Base-by-base conservation (phyloP, 2,113 vertebrate species). In the Nycticebus coucang region DNA sequence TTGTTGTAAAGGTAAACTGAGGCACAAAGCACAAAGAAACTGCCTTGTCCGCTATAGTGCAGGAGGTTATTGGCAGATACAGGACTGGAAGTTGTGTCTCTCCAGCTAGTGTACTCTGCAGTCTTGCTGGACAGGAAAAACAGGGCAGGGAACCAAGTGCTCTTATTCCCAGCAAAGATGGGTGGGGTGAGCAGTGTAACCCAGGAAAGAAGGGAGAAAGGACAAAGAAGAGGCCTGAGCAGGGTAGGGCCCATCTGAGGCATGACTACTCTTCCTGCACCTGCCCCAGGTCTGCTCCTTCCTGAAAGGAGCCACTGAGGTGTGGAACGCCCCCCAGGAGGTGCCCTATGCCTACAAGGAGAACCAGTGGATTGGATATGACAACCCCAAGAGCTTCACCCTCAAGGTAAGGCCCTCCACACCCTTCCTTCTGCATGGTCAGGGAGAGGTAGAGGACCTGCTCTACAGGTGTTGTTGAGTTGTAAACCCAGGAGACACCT, bases 331-430 rank as follows among this genome's bases (percentile, higher is more conserved):
- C 15, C 18, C 95, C 17, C 98, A 98, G 93, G 74, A 97, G 0
- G 97, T 98, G 18, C 98, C 98, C 53, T 99, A 98, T 59, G 98
- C 98, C 83, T 98, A 97, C 96, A 98, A 95, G 89, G 97, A 98
- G 87, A 98, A 96, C 78, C 64, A 98, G 55, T 99, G 98, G 98
- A 96, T 98, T 57, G 98, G 98, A 60, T 99, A 98, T 97, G 98
- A 98, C 96, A 98, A 98, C 87, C 90, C 97, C 45, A 98, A 98
- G 97, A 98, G 98, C 91, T 98, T 98, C 89, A 74, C 98, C 81
- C 85, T 94, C 92, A 99, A 99, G 98, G 98, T 98, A 68, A 74
- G 15, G 60, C n/a, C 57, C 77, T 72, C 28, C 9, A 53, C 33
- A 13, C 11, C 35, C 60, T 60, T 72, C 55, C 41, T 66, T 71